These are phyloP conservation scores for Gavia stellata DNA, from an alignment of 2,113 vertebrate species.

Conservation along the genomic window DNA sequence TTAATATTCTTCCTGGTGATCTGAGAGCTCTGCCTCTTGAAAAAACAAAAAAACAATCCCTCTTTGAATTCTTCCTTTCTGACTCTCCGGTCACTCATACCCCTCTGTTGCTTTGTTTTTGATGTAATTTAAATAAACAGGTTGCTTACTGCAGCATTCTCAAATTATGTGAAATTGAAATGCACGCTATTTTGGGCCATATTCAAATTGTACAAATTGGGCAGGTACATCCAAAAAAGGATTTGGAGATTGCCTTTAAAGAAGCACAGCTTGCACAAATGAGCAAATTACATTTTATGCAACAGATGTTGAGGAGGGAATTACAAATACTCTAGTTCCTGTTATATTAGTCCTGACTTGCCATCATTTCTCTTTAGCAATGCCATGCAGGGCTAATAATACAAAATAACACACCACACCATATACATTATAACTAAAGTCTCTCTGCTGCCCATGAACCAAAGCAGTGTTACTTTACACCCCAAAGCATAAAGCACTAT, in stretches of 20 bases:
- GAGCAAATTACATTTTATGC: slow-evolving; percentile 56
- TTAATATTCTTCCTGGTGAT: slow-evolving; percentile 56
- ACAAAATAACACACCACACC: neutral
- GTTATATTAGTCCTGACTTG: slow-evolving; percentile 17
- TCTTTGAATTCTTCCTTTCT: neutral
- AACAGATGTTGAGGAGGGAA: slow-evolving; percentile 54
- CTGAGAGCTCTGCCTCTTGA: neutral
- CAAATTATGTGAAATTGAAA: neutral
- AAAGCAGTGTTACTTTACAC: neutral
- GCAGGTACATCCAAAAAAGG: slow-evolving; percentile 22
- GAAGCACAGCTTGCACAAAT: slow-evolving; percentile 42
- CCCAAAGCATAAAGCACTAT: neutral
- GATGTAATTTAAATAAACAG: neutral
- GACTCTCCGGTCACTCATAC: neutral
- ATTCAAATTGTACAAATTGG: neutral
- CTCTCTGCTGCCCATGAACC: neutral
- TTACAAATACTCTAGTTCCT: slow-evolving; percentile 13
- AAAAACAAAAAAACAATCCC: neutral
- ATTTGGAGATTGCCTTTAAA: slow-evolving; percentile 32
- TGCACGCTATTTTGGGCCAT: neutral
- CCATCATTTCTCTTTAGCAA: slow-evolving; percentile 16
- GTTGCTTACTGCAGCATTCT: neutral
- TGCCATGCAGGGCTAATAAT: neutral
- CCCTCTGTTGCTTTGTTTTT: neutral
- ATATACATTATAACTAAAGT: neutral